A percentile compares a stretch with the other conserved stretches of the same genome.
Conservation (phyloP, 2,797 vertebrate species). For the Spea hammondii region DNA sequence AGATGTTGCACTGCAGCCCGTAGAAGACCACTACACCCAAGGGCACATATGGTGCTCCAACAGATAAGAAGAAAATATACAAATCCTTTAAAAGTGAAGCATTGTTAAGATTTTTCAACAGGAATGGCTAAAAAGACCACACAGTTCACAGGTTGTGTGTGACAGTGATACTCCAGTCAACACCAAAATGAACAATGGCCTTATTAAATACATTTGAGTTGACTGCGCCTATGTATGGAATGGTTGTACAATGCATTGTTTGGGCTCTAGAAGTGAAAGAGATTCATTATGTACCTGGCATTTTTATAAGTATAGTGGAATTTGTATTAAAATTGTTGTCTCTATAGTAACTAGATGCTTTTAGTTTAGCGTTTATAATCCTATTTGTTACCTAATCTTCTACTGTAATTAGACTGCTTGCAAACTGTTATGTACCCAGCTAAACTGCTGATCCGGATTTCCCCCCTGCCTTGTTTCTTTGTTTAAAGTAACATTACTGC, state of each 20-base stretch:
- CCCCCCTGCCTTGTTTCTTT: background rate
- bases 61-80: conserved; percentile 40
- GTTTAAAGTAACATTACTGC: background rate
- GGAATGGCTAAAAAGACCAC: conserved; percentile 46
- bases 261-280: background rate
- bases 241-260: background rate
- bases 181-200: conserved; percentile 13
- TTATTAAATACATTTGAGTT: background rate
- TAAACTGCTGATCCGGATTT: conserved; percentile 29
- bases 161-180: conserved; percentile 8
- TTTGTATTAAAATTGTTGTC: conserved; percentile 30
- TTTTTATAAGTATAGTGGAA: conserved; percentile 12
- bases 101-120: conserved; percentile 24
- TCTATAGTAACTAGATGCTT: conserved; percentile 41
- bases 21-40: conserved; percentile 5
- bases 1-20: conserved; percentile 5
- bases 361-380: conserved; percentile 26
- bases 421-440: conserved; percentile 12
- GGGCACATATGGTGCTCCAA: conserved; percentile 48
- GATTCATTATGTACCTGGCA: background rate
- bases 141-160: conserved; percentile 49
- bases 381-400: conserved; percentile 36
- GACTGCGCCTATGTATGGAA: too few species aligned
- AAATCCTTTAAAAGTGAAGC: conserved; percentile 17
- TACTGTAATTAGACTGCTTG: conserved; percentile 26